Percentiles rank a stretch among this genome's conserved stretches.
Evolutionary conservation across 1,140 invertebrate species (phyloP).

Genomic region (Aphis gossypii): DNA sequence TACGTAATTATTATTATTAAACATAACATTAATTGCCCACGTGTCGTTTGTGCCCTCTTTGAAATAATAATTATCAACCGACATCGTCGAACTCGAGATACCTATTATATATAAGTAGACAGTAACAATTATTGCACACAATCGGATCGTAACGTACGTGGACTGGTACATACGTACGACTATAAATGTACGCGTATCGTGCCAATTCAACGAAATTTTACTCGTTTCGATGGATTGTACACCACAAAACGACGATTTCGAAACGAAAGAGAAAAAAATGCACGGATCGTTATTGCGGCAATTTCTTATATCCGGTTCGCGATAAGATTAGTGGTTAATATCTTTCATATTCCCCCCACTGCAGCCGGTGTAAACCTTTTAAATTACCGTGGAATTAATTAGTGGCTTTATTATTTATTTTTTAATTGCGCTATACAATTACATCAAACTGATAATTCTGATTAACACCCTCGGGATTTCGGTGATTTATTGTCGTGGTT

Average conservation of each 20-base stretch:
- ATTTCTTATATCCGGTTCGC: background rate
- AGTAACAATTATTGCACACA: background rate
- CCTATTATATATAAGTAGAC: background rate
- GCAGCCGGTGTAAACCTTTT: background rate
- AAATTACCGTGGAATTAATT: background rate
- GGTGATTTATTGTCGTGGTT: background rate
- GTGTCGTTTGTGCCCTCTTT: background rate
- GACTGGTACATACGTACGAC: too few relatives aligned
- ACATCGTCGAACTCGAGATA: background rate
- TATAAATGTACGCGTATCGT: background rate
- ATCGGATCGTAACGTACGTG: background rate
- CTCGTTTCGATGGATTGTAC: background rate
- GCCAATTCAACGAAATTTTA: background rate
- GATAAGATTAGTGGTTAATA: background rate
- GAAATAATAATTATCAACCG: background rate
- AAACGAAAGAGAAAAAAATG: background rate
- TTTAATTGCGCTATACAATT: conserved; percentile 9
- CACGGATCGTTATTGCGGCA: background rate
- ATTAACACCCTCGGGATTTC: background rate
- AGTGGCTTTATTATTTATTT: background rate
- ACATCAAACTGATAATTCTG: conserved; percentile 5
- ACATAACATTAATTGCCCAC: background rate
- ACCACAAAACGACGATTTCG: background rate
- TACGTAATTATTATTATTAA: background rate
- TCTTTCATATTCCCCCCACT: background rate